These are phyloP conservation scores for Macropodus opercularis DNA, from an alignment of 2,797 vertebrate species.

Conservation along the genomic window DNA sequence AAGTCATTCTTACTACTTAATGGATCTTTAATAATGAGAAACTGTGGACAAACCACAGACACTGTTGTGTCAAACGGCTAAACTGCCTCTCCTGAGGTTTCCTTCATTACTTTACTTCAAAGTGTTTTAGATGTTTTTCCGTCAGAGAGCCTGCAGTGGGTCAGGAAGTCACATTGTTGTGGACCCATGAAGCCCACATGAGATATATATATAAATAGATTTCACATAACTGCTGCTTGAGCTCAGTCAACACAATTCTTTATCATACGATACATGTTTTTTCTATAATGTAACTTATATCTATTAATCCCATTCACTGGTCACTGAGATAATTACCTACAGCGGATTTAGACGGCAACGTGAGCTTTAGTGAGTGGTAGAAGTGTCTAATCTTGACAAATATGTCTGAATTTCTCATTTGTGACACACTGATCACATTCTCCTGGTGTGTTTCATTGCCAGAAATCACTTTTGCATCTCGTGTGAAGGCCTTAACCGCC, in stretches of 20 bases:
- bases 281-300: too few relatives aligned
- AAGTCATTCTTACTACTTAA: constrained; percentile 6
- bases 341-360: too few relatives aligned
- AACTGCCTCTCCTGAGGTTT: constrained; percentile 7
- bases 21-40: constrained; percentile 7
- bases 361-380: too few relatives aligned
- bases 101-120: neutral
- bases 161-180: neutral
- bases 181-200: constrained; percentile 2
- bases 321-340: too few relatives aligned
- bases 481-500: neutral
- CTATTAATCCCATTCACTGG: too few relatives aligned
- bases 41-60: neutral
- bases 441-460: constrained; percentile 10
- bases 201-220: constrained; percentile 1
- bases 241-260: neutral
- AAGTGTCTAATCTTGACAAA: constrained; percentile 4
- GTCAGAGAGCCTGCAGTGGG: neutral
- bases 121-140: constrained; percentile 4
- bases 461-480: neutral
- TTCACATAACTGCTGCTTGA: neutral
- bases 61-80: constrained; percentile 9
- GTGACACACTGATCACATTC: neutral
- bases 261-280: too few relatives aligned
- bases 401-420: neutral